Base-by-base conservation (phyloP, 92 coral and sea anemone species). In the Galaxea fascicularis region DNA sequence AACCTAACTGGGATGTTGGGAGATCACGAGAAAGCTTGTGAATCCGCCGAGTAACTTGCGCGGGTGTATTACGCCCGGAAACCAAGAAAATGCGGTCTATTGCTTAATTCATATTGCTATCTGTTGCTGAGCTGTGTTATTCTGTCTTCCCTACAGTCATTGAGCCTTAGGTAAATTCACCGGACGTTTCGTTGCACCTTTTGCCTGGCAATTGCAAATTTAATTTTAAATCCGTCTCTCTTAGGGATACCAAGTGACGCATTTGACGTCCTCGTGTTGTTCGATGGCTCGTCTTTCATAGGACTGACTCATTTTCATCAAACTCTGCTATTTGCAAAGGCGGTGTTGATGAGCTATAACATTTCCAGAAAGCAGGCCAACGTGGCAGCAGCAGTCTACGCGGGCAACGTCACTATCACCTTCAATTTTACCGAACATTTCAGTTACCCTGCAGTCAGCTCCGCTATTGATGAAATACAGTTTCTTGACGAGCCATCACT, bases 261-360 rank as follows among this genome's bases (percentile, higher is more conserved):
- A 0, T 74, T 90, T 63, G 93, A 90, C 31, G 39, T 90, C 14
- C 84, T 83, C 3, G 71, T 90, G 82, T 46, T 90, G 10, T 66
- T 90, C 45, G 93, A 90, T 46, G 90, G 93, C 24, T 90, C 93
- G 21, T 49, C 90, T 44, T 57, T 77, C 68, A 71, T 90, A 24
- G 88, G 90, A 64, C 30, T 65, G 4, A 69, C 31, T 30, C 77
- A 65, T 22, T 90, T 90, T 83, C 41, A 57, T 15, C 85, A 79
- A 69, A 64, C 80, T 16, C 60, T 79, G 51, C 77, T 76, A 22
- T 39, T 90, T 53, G 87, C 89, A 15, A 90, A 73, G 30, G 79
- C 84, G 18, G 18, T 83, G 20, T 53, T 75, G 28, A 72, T 78
- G n/a, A 65, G 58, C 21, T 80, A 85, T 47, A 71, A 78, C 41